These are phyloP conservation scores for Trisateles emortualis DNA, from an alignment of 2,888 invertebrate genomes.

Conservation along the genomic window DNA sequence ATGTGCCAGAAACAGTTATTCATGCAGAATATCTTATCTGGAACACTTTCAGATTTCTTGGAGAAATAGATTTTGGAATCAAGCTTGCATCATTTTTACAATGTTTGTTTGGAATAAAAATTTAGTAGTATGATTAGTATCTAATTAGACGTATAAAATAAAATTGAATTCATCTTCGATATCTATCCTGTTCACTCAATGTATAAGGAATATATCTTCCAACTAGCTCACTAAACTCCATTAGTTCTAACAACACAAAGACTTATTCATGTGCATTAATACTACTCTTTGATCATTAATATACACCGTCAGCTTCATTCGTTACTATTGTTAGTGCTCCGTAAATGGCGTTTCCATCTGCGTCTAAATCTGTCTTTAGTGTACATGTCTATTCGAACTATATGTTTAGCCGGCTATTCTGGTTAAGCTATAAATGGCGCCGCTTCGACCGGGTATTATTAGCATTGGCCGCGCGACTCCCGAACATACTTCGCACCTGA, in stretches of 20 bases:
- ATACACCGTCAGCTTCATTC: slow-evolving; percentile 21
- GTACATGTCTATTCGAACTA: slow-evolving; percentile 60
- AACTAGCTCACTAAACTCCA: neutral
- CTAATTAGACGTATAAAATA: neutral
- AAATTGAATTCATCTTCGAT: neutral
- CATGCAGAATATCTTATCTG: slow-evolving; percentile 28
- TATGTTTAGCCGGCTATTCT: slow-evolving; percentile 75
- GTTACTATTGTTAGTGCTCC: slow-evolving; percentile 47
- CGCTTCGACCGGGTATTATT: slow-evolving; percentile 74
- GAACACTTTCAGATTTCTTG: slow-evolving; percentile 20
- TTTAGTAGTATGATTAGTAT: neutral
- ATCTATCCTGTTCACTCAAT: neutral
- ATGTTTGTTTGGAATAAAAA: slow-evolving; percentile 1
- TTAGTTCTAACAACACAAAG: neutral
- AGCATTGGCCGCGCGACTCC: slow-evolving; percentile 74
- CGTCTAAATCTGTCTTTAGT: slow-evolving; percentile 57
- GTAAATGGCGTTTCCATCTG: slow-evolving; percentile 57
- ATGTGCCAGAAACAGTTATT: slow-evolving; percentile 45
- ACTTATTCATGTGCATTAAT: neutral
- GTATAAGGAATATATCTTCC: neutral
- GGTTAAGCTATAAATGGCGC: slow-evolving; percentile 76
- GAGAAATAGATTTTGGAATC: slow-evolving; percentile 8
- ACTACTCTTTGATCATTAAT: slow-evolving; percentile 28
- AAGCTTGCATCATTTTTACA: slow-evolving; percentile 8
- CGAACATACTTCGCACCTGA: slow-evolving; percentile 77